Base-by-base conservation (phyloP, 2,113 vertebrate species). In the Peromyscus polionotus region DNA sequence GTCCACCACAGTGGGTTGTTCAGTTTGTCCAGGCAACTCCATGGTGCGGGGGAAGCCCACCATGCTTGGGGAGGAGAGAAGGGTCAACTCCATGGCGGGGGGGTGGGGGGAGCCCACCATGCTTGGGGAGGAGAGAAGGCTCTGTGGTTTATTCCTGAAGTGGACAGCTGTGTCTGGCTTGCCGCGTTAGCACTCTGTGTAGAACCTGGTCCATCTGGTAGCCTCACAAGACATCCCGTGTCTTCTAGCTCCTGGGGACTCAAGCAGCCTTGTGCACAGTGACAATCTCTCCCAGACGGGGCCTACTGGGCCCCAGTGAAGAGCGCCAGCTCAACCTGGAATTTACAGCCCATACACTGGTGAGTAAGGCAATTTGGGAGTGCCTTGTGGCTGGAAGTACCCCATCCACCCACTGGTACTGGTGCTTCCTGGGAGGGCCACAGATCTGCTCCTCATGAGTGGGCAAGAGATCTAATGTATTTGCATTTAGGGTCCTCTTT, bases 281-380 rank as follows among this genome's bases (percentile, higher is more conserved):
- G 2, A 75, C 22, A 11, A 98, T 99, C 96, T 98, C 94, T 4
- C 99, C 99, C 0, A 91, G 96, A 42, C 96, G 79, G 39, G 99
- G 99, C 16, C 97, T 86, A 9, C 98, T 99, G 93, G 99, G 98
- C 33, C 99, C 99, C 36, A 98, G 99, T 14, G 98, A 98, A 96
- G 98, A 98, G 90, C 68, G 98, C 95, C 99, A 99, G 28, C 98
- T 99, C 88, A 97, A 19, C 20, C 92, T 99, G 77, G 97, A 98
- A 90, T 98, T 99, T 39, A 99, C 98, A 1, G 59, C 98, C 57
- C 94, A 99, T 80, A 97, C 98, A 0, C 90, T 97, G 90, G 99
- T 99, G 97, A 98, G 99, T 97, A 2, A 12, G 68, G 48, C 36
- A 2, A 1, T 7, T 7, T 31, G 51, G 14, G 33, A 4, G 45